These are phyloP conservation scores for Paramormyrops hopkinsi DNA, from an alignment of 2,797 vertebrate genomes.

Conservation along the genomic window DNA sequence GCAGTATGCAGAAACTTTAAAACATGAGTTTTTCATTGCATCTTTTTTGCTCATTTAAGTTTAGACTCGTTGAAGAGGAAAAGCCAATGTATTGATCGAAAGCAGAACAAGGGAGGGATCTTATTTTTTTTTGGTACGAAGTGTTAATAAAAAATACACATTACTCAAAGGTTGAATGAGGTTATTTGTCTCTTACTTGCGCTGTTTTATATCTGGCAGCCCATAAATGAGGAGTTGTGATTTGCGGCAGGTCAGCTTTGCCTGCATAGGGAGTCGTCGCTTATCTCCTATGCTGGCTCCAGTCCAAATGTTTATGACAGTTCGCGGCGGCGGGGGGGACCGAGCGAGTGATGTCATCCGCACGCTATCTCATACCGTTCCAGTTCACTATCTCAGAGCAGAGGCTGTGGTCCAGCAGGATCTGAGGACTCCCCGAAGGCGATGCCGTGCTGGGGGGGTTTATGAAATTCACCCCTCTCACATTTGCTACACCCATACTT, in stretches of 20 bases:
- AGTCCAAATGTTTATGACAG: conserved; percentile 67
- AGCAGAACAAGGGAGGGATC: not conserved
- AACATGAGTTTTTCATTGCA: not conserved
- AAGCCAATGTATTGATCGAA: not conserved
- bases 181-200: conserved; percentile 40
- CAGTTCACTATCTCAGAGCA: conserved; percentile 52
- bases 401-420: conserved; percentile 47
- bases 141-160: not conserved
- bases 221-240: conserved; percentile 59
- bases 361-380: conserved; percentile 55
- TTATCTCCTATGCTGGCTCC: conserved; percentile 51
- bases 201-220: conserved; percentile 41
- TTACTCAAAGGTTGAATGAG: conserved; percentile 35
- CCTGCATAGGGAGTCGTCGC: conserved; percentile 44
- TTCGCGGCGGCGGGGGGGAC: conserved; percentile 43
- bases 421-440: conserved; percentile 51
- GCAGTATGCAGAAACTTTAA: not conserved
- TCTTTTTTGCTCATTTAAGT: not conserved
- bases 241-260: conserved; percentile 45
- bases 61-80: not conserved
- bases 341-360: conserved; percentile 61
- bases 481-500: conserved; percentile 18
- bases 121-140: not conserved
- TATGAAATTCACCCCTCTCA: conserved; percentile 50
- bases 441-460: conserved; percentile 41